Evolutionary conservation across 2,888 invertebrate species (phyloP), one percentile per base, ranked within the genome.

Genomic region (Clivina fossor): DNA sequence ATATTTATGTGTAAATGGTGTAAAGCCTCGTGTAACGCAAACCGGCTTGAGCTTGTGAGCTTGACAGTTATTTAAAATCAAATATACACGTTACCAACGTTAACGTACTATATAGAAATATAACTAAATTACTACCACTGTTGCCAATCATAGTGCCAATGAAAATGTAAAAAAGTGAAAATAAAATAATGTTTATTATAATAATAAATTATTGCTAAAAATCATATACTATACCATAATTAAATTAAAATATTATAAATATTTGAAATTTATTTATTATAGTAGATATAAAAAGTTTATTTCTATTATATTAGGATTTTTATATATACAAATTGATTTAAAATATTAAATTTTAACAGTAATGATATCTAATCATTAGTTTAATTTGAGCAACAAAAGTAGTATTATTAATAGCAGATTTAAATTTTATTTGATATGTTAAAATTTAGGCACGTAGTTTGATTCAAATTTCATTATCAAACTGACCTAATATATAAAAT

Each of bases 321-420:
- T 44, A 22, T 53, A 53, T 53, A 37, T 53, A 53, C 53, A 53
- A 44, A 53, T 53, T 44, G 53, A 44, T 53, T 53, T 44, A 53
- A 53, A 53, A 53, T 53, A 53, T 53, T 53, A 53, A 53, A 53
- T 53, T 43, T 53, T 53, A 53, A 53, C 53, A 53, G 44, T 44
- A 33, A 38, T 30, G 46, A 11, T 47, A 44, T n/a, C 47, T 47
- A 32, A 47, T 47, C 13, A 47, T 47, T 33, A 47, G 20, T 19
- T 20, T 26, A 53, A 53, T 53, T 53, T 53, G 53, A 53, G 53
- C 53, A 53, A 53, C 53, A 44, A 44, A 53, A 53, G 53, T 53
- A 44, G 37, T 44, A 53, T 53, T 44, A 53, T 53, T 53, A 53
- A 53, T 53, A 37, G 53, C 53, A 43, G 35, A 22, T 48, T 13